Percentiles rank a stretch among this genome's conserved stretches.
Conservation (phyloP, 2,797 vertebrate species). For the Siniperca scherzeri region DNA sequence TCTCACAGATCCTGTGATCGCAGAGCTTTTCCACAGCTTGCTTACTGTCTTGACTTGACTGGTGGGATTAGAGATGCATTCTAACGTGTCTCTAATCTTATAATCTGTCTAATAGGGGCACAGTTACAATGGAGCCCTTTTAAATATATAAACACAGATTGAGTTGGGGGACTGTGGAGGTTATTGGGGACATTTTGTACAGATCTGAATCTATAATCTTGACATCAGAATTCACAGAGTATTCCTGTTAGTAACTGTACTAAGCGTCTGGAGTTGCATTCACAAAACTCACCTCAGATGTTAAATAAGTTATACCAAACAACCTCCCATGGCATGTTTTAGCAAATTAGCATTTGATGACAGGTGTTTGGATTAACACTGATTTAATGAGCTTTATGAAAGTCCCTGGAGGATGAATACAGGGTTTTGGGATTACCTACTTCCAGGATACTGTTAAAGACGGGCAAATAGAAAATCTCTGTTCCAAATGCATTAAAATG, state of each 20-base stretch:
- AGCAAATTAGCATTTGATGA: constrained; percentile 75
- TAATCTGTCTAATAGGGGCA: constrained; percentile 70
- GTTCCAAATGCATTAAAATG: constrained; percentile 63
- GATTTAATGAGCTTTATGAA: constrained; percentile 71
- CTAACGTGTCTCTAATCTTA: constrained; percentile 72
- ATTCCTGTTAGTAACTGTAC: constrained; percentile 20
- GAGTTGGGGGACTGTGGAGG: constrained; percentile 34
- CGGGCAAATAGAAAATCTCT: constrained; percentile 53
- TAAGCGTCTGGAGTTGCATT: constrained; percentile 10
- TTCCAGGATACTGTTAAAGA: constrained; percentile 64
- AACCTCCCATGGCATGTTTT: constrained; percentile 55
- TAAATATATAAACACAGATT: constrained; percentile 48
- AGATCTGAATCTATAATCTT: constrained; percentile 38
- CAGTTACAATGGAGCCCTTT: constrained; percentile 51
- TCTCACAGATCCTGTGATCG: constrained; percentile 30
- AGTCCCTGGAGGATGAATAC: constrained; percentile 67
- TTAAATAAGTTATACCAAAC: constrained; percentile 61
- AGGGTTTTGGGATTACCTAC: constrained; percentile 65
- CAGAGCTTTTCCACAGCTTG: constrained; percentile 32
- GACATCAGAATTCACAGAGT: constrained; percentile 29
- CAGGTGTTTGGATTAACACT: constrained; percentile 77
- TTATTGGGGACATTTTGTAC: constrained; percentile 51
- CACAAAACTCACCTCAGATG: constrained; percentile 41
- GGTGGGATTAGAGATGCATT: constrained; percentile 70
- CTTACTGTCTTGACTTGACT: constrained; percentile 62